A percentile compares a stretch with the other conserved stretches of the same genome.
Conservation (phyloP, 2,113 vertebrate species). For the Archilochus colubris region DNA sequence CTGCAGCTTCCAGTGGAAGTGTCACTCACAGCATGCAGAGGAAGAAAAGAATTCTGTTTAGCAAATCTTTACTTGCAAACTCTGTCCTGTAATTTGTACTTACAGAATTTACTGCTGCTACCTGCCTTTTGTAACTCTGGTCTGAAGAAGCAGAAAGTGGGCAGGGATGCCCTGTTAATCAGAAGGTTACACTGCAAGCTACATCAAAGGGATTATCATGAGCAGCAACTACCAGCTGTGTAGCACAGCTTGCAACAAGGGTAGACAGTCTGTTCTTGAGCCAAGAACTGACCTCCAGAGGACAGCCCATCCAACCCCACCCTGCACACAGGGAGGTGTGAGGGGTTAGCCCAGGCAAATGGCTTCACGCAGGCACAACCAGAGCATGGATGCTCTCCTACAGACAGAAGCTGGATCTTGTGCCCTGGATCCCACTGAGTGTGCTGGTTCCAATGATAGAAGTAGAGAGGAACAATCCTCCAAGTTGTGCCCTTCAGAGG, state of each 20-base stretch:
- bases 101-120: neutral
- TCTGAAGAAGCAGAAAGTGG: neutral
- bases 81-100: neutral
- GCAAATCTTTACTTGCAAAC: neutral
- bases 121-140: neutral
- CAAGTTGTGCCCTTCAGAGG: neutral
- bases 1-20: neutral
- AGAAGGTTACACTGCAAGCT: neutral
- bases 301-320: neutral
- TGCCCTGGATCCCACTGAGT: neutral
- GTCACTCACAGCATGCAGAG: neutral
- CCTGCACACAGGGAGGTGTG: fast-evolving
- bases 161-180: neutral
- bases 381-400: neutral
- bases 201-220: neutral
- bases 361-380: neutral
- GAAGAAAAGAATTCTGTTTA: neutral
- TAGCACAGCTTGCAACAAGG: neutral
- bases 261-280: neutral
- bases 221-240: neutral
- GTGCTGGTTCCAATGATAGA: neutral
- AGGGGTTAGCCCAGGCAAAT: neutral
- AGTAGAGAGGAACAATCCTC: neutral
- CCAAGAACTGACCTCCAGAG: neutral
- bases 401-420: neutral